Conservation (phyloP, 1,140 invertebrate genomes). For the Dendrolimus punctatus region DNA sequence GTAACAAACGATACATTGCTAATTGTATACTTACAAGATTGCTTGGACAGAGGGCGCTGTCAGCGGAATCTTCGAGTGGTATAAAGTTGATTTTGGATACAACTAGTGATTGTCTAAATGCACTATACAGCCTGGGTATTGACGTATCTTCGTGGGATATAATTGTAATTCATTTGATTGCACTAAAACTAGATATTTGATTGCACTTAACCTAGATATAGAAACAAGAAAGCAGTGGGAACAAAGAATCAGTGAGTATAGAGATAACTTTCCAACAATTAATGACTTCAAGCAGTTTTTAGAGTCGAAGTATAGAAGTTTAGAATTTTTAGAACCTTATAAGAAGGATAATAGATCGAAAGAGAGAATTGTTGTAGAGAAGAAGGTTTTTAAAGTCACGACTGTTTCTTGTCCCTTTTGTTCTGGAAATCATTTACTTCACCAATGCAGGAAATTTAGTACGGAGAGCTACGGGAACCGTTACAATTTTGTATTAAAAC, state of each 20-base stretch:
- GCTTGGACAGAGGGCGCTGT: not conserved
- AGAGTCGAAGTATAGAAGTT: constrained; percentile 3
- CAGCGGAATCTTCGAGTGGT: not conserved
- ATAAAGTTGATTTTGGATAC: constrained; percentile 1
- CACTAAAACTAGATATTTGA: constrained; percentile 1
- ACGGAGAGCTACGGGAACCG: too few relatives aligned
- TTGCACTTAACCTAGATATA: constrained; percentile 8
- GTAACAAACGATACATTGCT: not conserved
- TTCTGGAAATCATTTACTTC: too few relatives aligned
- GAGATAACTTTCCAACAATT: constrained; percentile 8
- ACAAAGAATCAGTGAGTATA: constrained; percentile 6
- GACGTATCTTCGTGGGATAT: constrained; percentile 2
- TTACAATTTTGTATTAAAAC: too few relatives aligned
- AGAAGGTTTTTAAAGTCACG: too few relatives aligned
- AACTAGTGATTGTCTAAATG: constrained; percentile 4
- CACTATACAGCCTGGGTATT: not conserved
- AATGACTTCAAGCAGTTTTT: constrained; percentile 6
- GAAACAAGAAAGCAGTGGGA: constrained; percentile 16
- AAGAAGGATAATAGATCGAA: not conserved
- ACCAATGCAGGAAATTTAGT: too few relatives aligned
- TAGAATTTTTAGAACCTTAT: not conserved
- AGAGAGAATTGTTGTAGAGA: not conserved
- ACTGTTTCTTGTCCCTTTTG: too few relatives aligned
- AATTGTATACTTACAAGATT: not conserved
- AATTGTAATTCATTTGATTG: not conserved